Evolutionary conservation across 2,888 invertebrate species (phyloP).

Genomic region (Nineta flava): DNA sequence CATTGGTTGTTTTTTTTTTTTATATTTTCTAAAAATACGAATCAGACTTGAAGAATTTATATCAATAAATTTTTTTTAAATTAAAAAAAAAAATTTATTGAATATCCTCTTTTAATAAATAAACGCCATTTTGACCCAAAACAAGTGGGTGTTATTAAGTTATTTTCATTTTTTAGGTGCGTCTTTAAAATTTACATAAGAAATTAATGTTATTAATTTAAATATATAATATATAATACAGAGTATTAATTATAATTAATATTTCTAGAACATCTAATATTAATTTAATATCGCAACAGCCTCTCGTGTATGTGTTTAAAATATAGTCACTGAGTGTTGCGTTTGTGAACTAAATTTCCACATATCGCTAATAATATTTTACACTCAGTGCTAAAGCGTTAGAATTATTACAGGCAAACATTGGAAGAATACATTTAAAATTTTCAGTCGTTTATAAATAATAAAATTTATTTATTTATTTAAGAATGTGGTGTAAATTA

Average conservation of each 20-base stretch:
- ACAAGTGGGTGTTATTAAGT: too few relatives aligned
- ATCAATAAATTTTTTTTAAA: too few relatives aligned
- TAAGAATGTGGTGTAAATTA: conserved; percentile 2
- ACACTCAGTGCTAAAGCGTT: conserved; percentile 30
- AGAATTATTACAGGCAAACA: conserved; percentile 25
- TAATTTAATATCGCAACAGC: conserved; percentile 27
- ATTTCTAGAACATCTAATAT: conserved; percentile 14
- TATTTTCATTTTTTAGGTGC: too few relatives aligned
- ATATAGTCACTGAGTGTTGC: conserved; percentile 21
- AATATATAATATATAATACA: conserved; percentile 3
- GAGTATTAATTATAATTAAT: conserved; percentile 16
- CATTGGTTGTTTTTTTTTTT: too few relatives aligned
- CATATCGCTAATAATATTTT: neutral
- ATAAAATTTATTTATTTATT: conserved; percentile 5
- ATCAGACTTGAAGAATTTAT: too few relatives aligned
- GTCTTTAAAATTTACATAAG: too few relatives aligned
- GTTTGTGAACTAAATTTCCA: neutral
- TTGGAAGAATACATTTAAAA: neutral
- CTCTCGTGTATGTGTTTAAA: conserved; percentile 24
- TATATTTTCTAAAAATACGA: too few relatives aligned
- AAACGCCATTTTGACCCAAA: too few relatives aligned
- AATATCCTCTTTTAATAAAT: too few relatives aligned
- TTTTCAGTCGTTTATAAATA: too few relatives aligned
- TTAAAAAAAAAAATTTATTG: too few relatives aligned
- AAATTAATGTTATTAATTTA: too few relatives aligned